Percentiles rank a stretch among this genome's conserved stretches.
Evolutionary conservation across 2,888 invertebrate species (phyloP).

Genomic region (Drepanosiphum platanoidis): DNA sequence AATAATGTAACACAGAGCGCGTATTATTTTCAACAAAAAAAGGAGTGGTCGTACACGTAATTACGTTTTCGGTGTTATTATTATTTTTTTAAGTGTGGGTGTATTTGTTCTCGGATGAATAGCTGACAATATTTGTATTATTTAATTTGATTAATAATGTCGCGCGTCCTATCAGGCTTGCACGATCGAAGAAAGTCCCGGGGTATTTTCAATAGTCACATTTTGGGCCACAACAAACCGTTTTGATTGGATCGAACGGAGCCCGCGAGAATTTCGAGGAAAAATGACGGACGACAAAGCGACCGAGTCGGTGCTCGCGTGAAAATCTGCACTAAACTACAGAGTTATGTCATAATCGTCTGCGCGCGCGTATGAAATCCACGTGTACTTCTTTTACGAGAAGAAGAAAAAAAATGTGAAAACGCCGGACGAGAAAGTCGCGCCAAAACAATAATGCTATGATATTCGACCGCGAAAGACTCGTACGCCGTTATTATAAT

Average conservation of each 20-base stretch:
- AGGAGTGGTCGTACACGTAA: background rate
- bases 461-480: background rate
- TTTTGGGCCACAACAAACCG: background rate
- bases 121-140: background rate
- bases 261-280: background rate
- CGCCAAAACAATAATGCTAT: background rate
- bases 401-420: background rate
- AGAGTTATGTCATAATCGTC: too few species aligned
- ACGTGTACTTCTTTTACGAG: background rate
- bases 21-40: background rate
- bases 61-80: background rate
- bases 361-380: background rate
- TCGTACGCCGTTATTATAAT: background rate
- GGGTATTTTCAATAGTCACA: background rate
- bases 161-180: background rate
- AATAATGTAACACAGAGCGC: background rate
- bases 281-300: background rate
- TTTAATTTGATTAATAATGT: slow-evolving; percentile 4
- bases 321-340: too few species aligned
- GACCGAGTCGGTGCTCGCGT: too few species aligned
- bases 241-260: background rate
- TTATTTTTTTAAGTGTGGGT: slow-evolving; percentile 2
- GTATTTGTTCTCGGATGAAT: background rate
- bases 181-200: background rate
- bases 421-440: background rate